Evolutionary conservation across 2,888 invertebrate genomes (phyloP).

Genomic region (Steinernema carpocapsae): DNA sequence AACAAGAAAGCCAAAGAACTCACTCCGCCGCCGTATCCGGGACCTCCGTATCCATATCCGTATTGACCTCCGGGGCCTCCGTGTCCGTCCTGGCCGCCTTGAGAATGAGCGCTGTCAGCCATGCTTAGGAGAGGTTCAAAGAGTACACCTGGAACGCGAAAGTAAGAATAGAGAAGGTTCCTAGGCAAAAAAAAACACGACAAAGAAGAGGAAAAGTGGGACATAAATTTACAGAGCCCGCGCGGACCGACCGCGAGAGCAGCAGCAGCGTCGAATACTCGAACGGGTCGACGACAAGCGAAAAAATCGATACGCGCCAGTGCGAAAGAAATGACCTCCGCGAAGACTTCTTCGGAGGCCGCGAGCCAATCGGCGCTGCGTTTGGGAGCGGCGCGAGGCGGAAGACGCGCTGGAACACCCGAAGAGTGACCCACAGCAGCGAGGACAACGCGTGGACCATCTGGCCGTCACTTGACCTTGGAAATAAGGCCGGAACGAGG

Average conservation of each 20-base stretch:
- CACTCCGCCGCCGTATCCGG: constrained; percentile 8
- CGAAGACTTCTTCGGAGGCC: background rate
- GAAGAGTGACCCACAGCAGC: too few species aligned
- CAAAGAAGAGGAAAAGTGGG: background rate
- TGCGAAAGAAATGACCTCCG: constrained; percentile 19
- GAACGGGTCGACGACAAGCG: background rate
- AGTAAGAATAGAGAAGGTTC: background rate
- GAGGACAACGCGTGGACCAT: too few species aligned
- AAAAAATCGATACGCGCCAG: constrained; percentile 23
- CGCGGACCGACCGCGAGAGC: background rate
- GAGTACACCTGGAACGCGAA: background rate
- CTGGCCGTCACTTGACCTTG: too few species aligned
- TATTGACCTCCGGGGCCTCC: background rate
- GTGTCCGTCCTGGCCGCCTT: constrained; percentile 9
- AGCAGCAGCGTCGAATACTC: background rate
- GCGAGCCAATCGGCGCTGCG: constrained; percentile 28
- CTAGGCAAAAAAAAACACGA: background rate
- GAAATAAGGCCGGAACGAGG: too few species aligned
- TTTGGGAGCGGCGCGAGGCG: background rate
- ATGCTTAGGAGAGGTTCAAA: background rate
- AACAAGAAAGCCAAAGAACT: background rate
- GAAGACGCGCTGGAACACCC: too few species aligned
- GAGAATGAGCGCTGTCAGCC: constrained; percentile 6
- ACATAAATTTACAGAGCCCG: background rate
- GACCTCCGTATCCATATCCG: constrained; percentile 14